A percentile compares a stretch with the other conserved stretches of the same genome.
phyloP scores from a whole-genome alignment of 1,140 invertebrate species.

The Dufourea novaeangliae region DNA sequence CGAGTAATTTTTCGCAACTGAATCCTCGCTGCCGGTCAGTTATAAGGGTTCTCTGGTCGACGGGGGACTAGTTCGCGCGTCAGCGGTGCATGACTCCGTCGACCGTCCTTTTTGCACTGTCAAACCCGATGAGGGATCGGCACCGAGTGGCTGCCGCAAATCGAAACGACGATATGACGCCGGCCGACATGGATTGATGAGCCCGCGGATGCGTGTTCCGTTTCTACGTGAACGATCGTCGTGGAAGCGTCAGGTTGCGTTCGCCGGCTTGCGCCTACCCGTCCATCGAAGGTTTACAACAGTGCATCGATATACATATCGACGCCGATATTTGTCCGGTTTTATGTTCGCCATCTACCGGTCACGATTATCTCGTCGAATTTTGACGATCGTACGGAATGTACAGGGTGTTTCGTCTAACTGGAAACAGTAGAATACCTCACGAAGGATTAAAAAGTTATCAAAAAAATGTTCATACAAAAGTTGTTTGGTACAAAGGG shows the following conservation, averaged over 20 bases:
- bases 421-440: too few relatives aligned
- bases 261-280: not conserved
- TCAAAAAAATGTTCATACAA: too few relatives aligned
- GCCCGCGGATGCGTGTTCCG: constrained; percentile 32
- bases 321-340: not conserved
- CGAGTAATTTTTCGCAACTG: constrained; percentile 18
- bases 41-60: not conserved
- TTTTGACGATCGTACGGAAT: not conserved
- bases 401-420: too few relatives aligned
- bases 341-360: not conserved
- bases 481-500: too few relatives aligned
- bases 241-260: constrained; percentile 29
- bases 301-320: not conserved
- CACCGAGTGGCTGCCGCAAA: constrained; percentile 54
- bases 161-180: constrained; percentile 58
- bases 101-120: constrained; percentile 55
- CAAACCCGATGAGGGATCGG: constrained; percentile 45
- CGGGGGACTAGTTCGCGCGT: constrained; percentile 22
- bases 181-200: constrained; percentile 59
- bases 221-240: constrained; percentile 8
- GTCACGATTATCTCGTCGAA: not conserved
- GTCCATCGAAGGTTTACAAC: not conserved
- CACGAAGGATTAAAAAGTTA: too few relatives aligned
- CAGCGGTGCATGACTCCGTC: constrained; percentile 21
- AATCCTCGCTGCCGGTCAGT: not conserved